Evolutionary conservation across 2,797 vertebrate species (phyloP).

Genomic region (Hephaestus fuliginosus): DNA sequence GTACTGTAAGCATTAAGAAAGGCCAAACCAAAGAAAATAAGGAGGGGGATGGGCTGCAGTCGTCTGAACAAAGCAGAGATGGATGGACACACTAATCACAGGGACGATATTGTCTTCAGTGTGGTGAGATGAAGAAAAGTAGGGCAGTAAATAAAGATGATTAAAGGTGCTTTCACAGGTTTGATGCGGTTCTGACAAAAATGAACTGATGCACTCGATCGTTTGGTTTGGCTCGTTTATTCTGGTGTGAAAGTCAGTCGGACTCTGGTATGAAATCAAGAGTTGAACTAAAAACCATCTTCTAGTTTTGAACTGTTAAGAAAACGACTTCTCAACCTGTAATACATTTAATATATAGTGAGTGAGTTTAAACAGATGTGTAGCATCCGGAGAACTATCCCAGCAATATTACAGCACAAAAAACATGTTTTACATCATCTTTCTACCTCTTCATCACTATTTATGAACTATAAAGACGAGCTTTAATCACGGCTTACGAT

Average conservation of each 20-base stretch:
- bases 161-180: background rate
- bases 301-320: background rate
- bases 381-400: background rate
- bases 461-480: background rate
- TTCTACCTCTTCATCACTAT: background rate
- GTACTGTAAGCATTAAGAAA: constrained; percentile 20
- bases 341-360: background rate
- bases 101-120: background rate
- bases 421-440: background rate
- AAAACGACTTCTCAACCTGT: background rate
- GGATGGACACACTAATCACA: background rate
- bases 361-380: background rate
- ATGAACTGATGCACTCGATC: background rate
- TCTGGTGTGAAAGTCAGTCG: background rate
- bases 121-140: background rate
- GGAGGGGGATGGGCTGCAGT: background rate
- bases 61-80: constrained; percentile 2
- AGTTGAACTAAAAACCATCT: background rate
- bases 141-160: background rate
- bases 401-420: background rate
- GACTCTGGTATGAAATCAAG: background rate
- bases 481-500: background rate
- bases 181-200: background rate
- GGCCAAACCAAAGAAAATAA: constrained; percentile 10
- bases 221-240: background rate